phyloP scores from a whole-genome alignment of 1,140 invertebrate genomes.

The Leguminivora glycinivorella region DNA sequence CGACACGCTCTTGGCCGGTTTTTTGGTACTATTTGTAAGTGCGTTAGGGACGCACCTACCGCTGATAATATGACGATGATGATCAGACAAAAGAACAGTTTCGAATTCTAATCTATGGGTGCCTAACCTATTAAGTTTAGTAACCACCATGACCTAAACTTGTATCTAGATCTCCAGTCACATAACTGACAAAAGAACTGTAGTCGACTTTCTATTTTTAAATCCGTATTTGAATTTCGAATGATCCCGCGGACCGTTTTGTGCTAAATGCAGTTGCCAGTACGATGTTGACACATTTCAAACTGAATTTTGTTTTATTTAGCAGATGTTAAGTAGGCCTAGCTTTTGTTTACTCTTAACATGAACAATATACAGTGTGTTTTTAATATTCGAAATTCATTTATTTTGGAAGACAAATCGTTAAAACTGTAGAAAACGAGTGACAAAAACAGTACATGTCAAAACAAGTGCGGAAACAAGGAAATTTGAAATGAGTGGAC shows the following conservation, averaged over 20 bases:
- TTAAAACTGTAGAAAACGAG: too few relatives aligned
- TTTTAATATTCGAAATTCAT: background rate
- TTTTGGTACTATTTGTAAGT: too few relatives aligned
- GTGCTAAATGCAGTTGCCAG: slow-evolving; percentile 60
- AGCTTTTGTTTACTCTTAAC: slow-evolving; percentile 31
- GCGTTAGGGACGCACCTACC: too few relatives aligned
- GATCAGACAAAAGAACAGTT: too few relatives aligned
- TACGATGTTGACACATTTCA: slow-evolving; percentile 40
- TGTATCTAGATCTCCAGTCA: background rate
- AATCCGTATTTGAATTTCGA: slow-evolving; percentile 62
- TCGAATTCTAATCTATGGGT: too few relatives aligned
- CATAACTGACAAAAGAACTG: background rate
- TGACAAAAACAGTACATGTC: too few relatives aligned
- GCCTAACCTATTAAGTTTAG: too few relatives aligned
- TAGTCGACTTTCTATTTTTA: slow-evolving; percentile 55
- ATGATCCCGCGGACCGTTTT: slow-evolving; percentile 56
- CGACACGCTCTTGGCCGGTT: too few relatives aligned
- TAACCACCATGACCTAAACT: background rate
- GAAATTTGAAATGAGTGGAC: too few relatives aligned
- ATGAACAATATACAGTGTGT: background rate
- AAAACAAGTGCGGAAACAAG: too few relatives aligned
- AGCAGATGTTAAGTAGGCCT: slow-evolving; percentile 46
- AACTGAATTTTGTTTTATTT: slow-evolving; percentile 53
- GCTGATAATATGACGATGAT: too few relatives aligned
- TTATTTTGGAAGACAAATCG: too few relatives aligned